phyloP scores from a whole-genome alignment of 2,888 invertebrate genomes.

The Pheosia tremula region DNA sequence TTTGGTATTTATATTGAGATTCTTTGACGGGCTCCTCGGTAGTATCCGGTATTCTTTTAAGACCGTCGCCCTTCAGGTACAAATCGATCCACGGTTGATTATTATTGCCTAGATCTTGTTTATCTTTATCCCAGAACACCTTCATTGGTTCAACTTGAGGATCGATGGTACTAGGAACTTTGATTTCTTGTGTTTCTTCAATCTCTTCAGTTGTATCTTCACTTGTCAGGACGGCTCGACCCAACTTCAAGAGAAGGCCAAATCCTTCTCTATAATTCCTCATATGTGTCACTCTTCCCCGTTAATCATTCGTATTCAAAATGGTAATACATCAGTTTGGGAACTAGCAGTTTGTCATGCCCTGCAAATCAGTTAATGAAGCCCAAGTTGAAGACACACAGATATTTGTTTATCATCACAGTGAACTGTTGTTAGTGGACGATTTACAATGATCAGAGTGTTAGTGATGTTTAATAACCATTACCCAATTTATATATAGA shows the following conservation, averaged over 20 bases:
- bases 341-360: conserved; percentile 74
- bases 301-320: conserved; percentile 69
- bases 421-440: conserved; percentile 63
- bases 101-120: conserved; percentile 57
- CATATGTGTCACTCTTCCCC: conserved; percentile 72
- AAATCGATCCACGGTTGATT: conserved; percentile 72
- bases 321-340: conserved; percentile 69
- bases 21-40: conserved; percentile 71
- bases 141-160: conserved; percentile 68
- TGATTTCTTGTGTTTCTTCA: conserved; percentile 42
- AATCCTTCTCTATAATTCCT: conserved; percentile 76
- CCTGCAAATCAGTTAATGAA: conserved; percentile 84
- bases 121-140: conserved; percentile 79
- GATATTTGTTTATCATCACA: conserved; percentile 70
- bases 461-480: conserved; percentile 60
- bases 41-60: conserved; percentile 72
- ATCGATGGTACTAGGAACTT: conserved; percentile 37
- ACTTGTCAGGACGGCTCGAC: conserved; percentile 54
- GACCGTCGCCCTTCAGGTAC: conserved; percentile 62
- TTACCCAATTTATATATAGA: conserved; percentile 52
- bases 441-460: conserved; percentile 44
- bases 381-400: conserved; percentile 83
- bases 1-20: conserved; percentile 75
- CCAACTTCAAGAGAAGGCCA: conserved; percentile 73
- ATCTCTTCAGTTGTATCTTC: conserved; percentile 57